Base-by-base conservation (phyloP, 2,113 vertebrate genomes). In the Lepus timidus region DNA sequence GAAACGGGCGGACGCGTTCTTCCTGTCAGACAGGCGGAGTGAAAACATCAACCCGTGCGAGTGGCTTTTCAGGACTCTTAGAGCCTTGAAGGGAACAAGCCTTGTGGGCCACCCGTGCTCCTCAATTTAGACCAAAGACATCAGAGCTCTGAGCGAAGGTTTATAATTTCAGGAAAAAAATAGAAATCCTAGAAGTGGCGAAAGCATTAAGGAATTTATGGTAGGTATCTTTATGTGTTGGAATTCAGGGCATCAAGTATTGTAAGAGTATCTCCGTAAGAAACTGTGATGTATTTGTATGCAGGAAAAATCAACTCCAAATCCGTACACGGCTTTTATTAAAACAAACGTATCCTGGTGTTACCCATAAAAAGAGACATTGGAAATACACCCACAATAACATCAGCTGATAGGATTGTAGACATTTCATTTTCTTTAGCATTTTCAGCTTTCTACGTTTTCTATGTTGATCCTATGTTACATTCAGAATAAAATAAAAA, bases 301-400 rank as follows among this genome's bases (percentile, higher is more conserved):
- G 62, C 71, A 31, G 23, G 73, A 86, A 68, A 92, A 89, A 31
- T 20, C 75, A 71, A 68, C 7, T 79, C 7, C n/a, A 79, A 64
- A 90, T 79, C 39, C 62, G 9, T 58, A 68, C 83, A 17, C 70
- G 25, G 9, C 14, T 67, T 87, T 96, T 83, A 79, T 85, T 93
- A 78, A 95, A 82, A 73, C 20, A 73, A 94, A 89, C 71, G 22
- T 92, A 33, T 4, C 19, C 19, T 76, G 64, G 17, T 76, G 39
- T 81, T 68, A 68, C 2, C 22, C 20, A 67, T 14, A 44, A 76
- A 51, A 49, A 65, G 10, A 64, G 9, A 52, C 65, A 12, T 36
- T 80, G 11, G 29, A 85, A 89, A 83, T 67, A 75, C 22, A 65
- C 31, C 5, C 49, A 87, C 80, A 76, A 22, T 61, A 58, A 87